These are phyloP conservation scores for zebrafish (Danio rerio) DNA, from an alignment of 2,113 vertebrate genomes.

Conservation along the genomic window GRCz12tu NC_133186.1:18817501-18818000, in stretches of 20 bases:
- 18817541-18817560: constrained; percentile 54
- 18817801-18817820: not conserved
- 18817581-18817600: constrained; percentile 25
- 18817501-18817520: constrained; percentile 45
- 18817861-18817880: no score
- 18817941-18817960: no score
- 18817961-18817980: no score
- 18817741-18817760: constrained; percentile 20
- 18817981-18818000: no score
- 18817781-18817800: not conserved
- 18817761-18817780: not conserved
- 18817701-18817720: constrained; percentile 60
- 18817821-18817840: not conserved
- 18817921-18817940: no score
- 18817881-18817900: no score
- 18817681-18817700: constrained; percentile 86
- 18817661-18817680: constrained; percentile 86
- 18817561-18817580: constrained; percentile 32
- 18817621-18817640: constrained; percentile 77
- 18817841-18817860: not conserved
- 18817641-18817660: constrained; percentile 73
- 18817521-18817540: constrained; percentile 19
- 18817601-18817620: constrained; percentile 41
- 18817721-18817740: constrained; percentile 32
- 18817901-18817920: no score